Base-by-base conservation (phyloP, 2,797 vertebrate species). In the Knipowitschia caucasica region DNA sequence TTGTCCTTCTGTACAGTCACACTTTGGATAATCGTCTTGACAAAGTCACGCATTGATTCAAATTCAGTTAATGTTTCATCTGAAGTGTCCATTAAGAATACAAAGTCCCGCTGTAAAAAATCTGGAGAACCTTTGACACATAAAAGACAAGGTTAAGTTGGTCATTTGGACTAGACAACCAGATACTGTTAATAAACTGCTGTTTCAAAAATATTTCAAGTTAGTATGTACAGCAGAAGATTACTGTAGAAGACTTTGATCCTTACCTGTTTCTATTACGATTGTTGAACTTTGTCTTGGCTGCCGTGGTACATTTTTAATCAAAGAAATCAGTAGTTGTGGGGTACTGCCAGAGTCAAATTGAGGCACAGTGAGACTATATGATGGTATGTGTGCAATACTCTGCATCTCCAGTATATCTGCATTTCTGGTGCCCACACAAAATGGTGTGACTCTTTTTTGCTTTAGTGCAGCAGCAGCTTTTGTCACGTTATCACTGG, bases 321-420 rank as follows among this genome's bases (percentile, higher is more conserved):
- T 50, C 79, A 86, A 80, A 60, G 87, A 83, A 51, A 88, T 55
- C 75, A 91, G 75, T 58, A 87, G 85, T 44, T 85, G 76, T 31
- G 80, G 46, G 57, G 87, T 76, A 34, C 35, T 83, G 46, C 56
- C 77, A 81, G 77, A 69, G 53, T 84, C 77, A 82, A 90, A 89
- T 3, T 31, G 30, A 59, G 35, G 68, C 53, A 89, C 73, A 71
- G 69, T 71, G 65, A 91, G 81, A 26, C 87, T 80, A 67, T 91
- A 89, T 35, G 77, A 86, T 35, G 90, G 90, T 42, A 65, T 75
- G 44, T 86, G 38, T 65, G 89, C 84, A 61, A 91, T 88, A 61
- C 70, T 82, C 72, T 91, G 90, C 21, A 90, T 84, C 69, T 91
- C 84, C 25, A 89, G 70, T 67, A 84, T 75, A 59, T 91, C 88